Evolutionary conservation across 2,888 invertebrate species (phyloP).

Genomic region (Chirona hameri): DNA sequence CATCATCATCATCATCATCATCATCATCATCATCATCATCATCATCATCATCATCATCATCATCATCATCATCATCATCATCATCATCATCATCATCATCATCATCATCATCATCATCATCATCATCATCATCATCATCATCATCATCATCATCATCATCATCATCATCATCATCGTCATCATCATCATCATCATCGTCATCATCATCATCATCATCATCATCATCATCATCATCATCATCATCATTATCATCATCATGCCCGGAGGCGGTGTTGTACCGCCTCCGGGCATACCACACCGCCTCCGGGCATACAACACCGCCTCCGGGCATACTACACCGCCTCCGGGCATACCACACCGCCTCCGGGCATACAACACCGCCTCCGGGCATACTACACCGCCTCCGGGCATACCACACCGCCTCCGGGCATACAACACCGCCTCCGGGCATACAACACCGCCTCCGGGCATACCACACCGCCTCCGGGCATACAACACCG

Average conservation of each 20-base stretch:
- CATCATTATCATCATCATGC: conserved; percentile 22
- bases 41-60: conserved; percentile 22
- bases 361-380: no score
- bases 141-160: conserved; percentile 22
- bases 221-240: conserved; percentile 22
- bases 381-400: no score
- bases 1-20: conserved; percentile 22
- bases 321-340: no score
- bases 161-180: conserved; percentile 22
- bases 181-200: conserved; percentile 22
- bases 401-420: no score
- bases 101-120: conserved; percentile 22
- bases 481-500: no score
- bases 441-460: no score
- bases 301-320: no score
- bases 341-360: no score
- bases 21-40: conserved; percentile 22
- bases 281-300: no score
- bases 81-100: conserved; percentile 22
- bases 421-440: no score
- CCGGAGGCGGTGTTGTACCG: no score
- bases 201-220: conserved; percentile 22
- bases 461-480: no score
- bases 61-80: conserved; percentile 22
- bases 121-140: conserved; percentile 22